Evolutionary conservation across 2,888 invertebrate genomes (phyloP), one percentile per base, ranked within the genome.

Genomic region (Rotaria sp.): DNA sequence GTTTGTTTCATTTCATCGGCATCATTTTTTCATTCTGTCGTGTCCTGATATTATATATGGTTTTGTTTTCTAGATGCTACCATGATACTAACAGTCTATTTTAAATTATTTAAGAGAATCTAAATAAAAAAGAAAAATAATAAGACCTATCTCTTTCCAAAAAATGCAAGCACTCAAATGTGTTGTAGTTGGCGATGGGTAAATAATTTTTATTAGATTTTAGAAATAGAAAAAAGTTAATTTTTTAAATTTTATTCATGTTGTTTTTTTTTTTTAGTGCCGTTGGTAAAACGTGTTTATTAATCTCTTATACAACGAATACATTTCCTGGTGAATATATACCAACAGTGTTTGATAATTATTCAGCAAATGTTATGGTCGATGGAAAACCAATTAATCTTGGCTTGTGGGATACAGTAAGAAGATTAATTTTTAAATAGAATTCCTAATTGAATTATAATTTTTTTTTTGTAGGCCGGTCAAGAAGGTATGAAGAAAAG

Each of bases 221-320:
- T n/a, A n/a, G n/a, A n/a, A n/a, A n/a, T n/a, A 15, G 24, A 80
- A n/a, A 80, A 10, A 7, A 45, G 38, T n/a, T n/a, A 7, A 74
- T 21, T 74, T 21, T 38, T 8, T 41, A 52, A 52, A 50, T 4
- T 13, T 50, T 50, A 50, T 18, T 18, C 24, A 1, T 52, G 10
- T 52, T 24, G 21, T 52, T 52, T 10, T 24, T 21, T 24, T 24
- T 52, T 24, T 52, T 87, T 94, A 96, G 97, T 92, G 97, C 97
- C 91, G 97, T 97, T 89, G 97, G 98, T 95, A 99, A 99, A 93
- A 98, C 98, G 90, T 98, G 97, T 92, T 93, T 98, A 87, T 94
- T 99, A 91, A 98, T 99, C 93, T 97, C 97, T 92, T 99, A 99
- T 92, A 99, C 98, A 88, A 99, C 98, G 91, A 99, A 99, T 93